Base-by-base conservation (phyloP, 1,140 invertebrate species). In the Helicoverpa zea region DNA sequence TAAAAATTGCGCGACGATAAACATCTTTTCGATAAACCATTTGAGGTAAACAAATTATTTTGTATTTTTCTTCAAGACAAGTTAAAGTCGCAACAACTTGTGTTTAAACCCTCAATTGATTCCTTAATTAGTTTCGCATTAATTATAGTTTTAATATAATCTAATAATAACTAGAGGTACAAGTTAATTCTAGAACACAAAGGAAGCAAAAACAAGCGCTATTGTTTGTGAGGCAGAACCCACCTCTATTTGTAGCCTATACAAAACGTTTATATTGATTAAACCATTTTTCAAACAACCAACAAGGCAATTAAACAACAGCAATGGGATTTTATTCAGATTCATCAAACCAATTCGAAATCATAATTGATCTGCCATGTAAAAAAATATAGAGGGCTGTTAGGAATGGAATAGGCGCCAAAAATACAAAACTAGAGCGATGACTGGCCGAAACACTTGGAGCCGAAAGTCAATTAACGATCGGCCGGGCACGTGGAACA, bases 331-430 rank as follows among this genome's bases (percentile, higher is more conserved):
- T 93, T 92, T 93, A 94, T 94, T 94, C 90, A 92, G 90, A 93
- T 94, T 92, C 93, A 94, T 94, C 91, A 93, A 94, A 93, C 91
- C 92, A 93, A 93, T 94, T 94, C 89, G 91, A 90, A 92, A 93
- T 94, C 92, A 94, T 94, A 94, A 94, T 94, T 94, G 93, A 94
- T 93, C 93, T 91, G 89, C 86, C 89, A 89, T 91, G 88, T 94
- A 94, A 94, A 94, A 82, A 94, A 94, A 93, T 91, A 90, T 91
- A 90, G 88, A 91, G 91, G 92, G 90, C 89, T 93, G 91, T 90
- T 91, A 91, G 89, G 88, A 89, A 88, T 88, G 91, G 88, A 91
- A 91, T 93, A 92, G 92, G 91, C 93, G 91, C 91, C 91, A 93
- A 93, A 91, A 94, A 94, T 92, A 93, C 89, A 93, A 92, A 94